phyloP scores from a whole-genome alignment of 2,888 invertebrate genomes.

The Uropetala carovei region DNA sequence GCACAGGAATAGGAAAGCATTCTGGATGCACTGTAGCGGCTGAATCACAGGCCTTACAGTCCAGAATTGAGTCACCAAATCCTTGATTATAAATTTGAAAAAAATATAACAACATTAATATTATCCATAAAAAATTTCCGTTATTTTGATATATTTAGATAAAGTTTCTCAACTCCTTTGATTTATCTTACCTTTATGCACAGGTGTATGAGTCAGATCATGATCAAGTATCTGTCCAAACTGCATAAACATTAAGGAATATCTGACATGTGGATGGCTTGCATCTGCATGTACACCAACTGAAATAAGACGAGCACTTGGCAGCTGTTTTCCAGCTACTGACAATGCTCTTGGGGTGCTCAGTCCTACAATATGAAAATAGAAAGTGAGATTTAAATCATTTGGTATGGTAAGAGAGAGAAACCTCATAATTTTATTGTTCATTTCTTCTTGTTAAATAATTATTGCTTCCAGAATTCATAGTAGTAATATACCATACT shows the following conservation, averaged over 20 bases:
- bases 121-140: no score
- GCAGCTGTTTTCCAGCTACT: slow-evolving; percentile 73
- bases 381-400: no score
- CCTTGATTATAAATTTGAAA: slow-evolving; percentile 69
- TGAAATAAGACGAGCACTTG: slow-evolving; percentile 76
- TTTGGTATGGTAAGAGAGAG: no score
- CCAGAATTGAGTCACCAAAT: slow-evolving; percentile 74
- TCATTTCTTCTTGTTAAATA: no score
- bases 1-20: slow-evolving; percentile 77
- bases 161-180: no score
- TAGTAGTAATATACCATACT: no score
- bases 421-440: no score
- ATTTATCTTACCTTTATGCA: slow-evolving; percentile 73
- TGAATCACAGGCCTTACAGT: slow-evolving; percentile 76
- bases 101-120: no score
- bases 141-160: no score
- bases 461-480: no score
- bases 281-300: slow-evolving; percentile 75
- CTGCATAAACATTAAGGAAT: slow-evolving; percentile 78
- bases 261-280: slow-evolving; percentile 75
- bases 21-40: slow-evolving; percentile 76
- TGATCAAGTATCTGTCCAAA: slow-evolving; percentile 79
- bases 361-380: slow-evolving; percentile 71
- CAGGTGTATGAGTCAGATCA: slow-evolving; percentile 78
- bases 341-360: slow-evolving; percentile 73